Percentiles rank a stretch among this genome's conserved stretches.
Conservation (phyloP, 2,888 invertebrate genomes). For the Odiellus spinosus region DNA sequence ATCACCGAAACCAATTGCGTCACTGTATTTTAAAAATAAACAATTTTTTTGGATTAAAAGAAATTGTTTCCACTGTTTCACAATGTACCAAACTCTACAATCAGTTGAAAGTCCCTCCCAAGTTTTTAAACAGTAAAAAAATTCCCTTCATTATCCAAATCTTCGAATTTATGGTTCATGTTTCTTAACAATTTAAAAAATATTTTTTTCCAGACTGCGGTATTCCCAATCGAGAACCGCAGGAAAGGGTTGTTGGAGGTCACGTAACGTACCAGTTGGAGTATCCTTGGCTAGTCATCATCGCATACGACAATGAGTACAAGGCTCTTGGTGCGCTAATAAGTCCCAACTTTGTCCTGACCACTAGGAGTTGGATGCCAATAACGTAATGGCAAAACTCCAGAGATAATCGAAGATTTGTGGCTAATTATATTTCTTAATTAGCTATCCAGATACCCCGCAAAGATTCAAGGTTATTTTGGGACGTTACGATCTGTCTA, state of each 20-base stretch:
- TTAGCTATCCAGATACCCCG: slow-evolving; percentile 2
- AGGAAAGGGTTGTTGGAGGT: slow-evolving; percentile 8
- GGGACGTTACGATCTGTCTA: slow-evolving; percentile 6
- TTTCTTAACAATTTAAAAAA: too few species aligned
- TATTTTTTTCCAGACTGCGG: slow-evolving; percentile 8
- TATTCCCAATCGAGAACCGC: slow-evolving; percentile 4
- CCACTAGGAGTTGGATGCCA: slow-evolving; percentile 9
- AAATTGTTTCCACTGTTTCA: too few species aligned
- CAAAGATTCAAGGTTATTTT: slow-evolving; percentile 8
- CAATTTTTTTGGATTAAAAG: too few species aligned
- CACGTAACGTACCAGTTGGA: slow-evolving; percentile 7
- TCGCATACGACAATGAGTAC: slow-evolving; percentile 6
- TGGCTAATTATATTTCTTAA: too few species aligned
- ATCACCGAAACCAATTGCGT: too few species aligned
- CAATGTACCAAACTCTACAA: too few species aligned
- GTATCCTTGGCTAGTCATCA: slow-evolving; percentile 13
- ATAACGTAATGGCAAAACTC: slow-evolving; percentile 7
- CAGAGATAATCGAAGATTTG: too few species aligned
- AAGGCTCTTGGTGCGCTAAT: slow-evolving; percentile 10
- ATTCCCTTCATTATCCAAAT: too few species aligned
- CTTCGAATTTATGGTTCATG: too few species aligned
- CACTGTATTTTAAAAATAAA: too few species aligned
- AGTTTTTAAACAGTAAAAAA: too few species aligned
- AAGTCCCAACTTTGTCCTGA: slow-evolving; percentile 10
- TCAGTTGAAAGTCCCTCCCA: too few species aligned